Conservation (phyloP, 2,113 vertebrate genomes). For the Hydropotes inermis region DNA sequence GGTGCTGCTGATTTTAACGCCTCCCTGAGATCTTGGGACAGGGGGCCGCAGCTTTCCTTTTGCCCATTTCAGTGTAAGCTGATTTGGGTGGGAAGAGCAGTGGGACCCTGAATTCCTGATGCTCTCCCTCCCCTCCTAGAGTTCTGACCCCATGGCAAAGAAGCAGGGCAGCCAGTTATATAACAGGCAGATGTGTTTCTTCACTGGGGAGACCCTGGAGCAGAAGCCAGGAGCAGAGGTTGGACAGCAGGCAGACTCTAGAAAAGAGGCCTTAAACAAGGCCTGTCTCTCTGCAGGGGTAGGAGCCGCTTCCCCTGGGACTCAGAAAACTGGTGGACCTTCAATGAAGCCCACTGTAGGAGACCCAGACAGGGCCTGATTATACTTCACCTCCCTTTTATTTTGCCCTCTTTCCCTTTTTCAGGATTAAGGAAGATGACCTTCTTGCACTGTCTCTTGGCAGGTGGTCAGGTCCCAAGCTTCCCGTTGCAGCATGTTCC, state of each 20-base stretch:
- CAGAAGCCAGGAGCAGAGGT: neutral
- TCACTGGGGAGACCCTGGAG: slow-evolving; percentile 29
- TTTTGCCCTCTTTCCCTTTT: neutral
- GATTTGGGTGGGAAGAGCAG: neutral
- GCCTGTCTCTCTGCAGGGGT: neutral
- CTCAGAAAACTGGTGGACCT: neutral
- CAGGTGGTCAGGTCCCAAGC: neutral
- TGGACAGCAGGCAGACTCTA: neutral
- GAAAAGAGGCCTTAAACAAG: neutral
- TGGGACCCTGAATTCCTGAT: neutral
- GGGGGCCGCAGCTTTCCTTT: neutral
- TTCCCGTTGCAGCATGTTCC: neutral
- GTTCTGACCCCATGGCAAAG: slow-evolving; percentile 37
- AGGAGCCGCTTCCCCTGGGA: neutral
- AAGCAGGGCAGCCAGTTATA: slow-evolving; percentile 47
- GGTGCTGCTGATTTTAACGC: neutral
- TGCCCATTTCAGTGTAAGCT: neutral
- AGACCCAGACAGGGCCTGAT: neutral
- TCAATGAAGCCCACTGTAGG: neutral
- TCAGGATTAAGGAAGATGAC: neutral
- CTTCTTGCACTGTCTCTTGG: neutral
- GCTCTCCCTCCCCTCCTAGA: neutral
- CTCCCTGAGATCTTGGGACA: neutral
- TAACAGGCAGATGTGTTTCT: slow-evolving; percentile 57
- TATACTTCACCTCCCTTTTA: neutral